These are phyloP conservation scores for Metallyticus violacea DNA, from an alignment of 2,888 invertebrate species.

Conservation along the genomic window DNA sequence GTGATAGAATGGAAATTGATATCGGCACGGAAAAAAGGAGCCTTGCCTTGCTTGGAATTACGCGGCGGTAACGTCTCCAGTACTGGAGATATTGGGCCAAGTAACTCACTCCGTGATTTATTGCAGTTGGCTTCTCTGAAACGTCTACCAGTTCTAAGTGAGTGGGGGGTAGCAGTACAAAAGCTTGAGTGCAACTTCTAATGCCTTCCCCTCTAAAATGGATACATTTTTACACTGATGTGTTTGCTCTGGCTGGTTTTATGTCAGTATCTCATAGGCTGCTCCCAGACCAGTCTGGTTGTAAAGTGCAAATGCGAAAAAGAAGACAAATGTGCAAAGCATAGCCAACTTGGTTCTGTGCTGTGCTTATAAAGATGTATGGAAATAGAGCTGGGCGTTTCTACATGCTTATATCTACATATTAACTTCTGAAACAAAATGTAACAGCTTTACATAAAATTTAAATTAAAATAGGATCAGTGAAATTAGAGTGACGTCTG, in stretches of 20 bases:
- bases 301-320: background rate
- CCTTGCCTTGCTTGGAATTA: background rate
- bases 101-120: background rate
- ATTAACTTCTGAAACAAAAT: no score
- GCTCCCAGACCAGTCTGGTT: background rate
- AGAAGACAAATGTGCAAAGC: no score
- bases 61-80: background rate
- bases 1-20: slow-evolving; percentile 34
- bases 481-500: no score
- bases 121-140: background rate
- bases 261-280: background rate
- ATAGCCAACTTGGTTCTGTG: no score
- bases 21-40: slow-evolving; percentile 13
- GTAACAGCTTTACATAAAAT: no score
- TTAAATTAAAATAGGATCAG: no score
- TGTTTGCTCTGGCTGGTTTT: background rate
- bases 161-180: background rate
- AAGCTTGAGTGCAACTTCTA: background rate
- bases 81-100: background rate
- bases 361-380: no score
- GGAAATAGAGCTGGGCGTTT: no score
- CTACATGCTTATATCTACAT: no score
- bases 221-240: background rate
- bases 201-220: background rate
- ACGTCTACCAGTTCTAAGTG: background rate